Evolutionary conservation across 2,113 vertebrate species (phyloP).

Genomic region (Brachypteracias leptosomus): DNA sequence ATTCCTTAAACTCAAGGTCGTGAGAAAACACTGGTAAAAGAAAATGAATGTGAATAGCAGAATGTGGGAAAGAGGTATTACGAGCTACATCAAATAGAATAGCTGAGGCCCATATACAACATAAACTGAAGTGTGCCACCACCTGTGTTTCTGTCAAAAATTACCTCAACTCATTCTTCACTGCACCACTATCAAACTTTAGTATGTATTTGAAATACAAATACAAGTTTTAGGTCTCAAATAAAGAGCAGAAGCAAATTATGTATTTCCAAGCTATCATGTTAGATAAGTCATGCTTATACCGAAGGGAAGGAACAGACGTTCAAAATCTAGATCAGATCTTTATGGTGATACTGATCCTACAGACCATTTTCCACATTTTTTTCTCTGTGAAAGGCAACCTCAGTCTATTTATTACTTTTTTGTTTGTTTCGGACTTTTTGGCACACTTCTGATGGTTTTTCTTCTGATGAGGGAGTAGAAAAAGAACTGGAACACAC

Average conservation of each 20-base stretch:
- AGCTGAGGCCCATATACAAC: not conserved
- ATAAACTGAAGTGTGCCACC: rapidly evolving
- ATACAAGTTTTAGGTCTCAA: not conserved
- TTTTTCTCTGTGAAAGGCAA: not conserved
- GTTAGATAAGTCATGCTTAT: not conserved
- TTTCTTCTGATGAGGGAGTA: not conserved
- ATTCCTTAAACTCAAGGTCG: conserved; percentile 1
- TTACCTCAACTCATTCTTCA: not conserved
- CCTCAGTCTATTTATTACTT: not conserved
- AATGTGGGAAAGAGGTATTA: conserved; percentile 6
- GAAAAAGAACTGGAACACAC: not conserved
- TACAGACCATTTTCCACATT: not conserved
- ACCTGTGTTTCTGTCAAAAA: not conserved
- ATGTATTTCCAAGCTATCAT: not conserved
- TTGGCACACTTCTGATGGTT: not conserved
- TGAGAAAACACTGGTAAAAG: conserved; percentile 26
- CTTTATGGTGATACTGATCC: not conserved
- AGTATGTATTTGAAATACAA: not conserved
- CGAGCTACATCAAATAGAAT: not conserved
- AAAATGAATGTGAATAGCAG: conserved; percentile 8
- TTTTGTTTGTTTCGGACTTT: not conserved
- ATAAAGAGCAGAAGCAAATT: not conserved
- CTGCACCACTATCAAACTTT: not conserved
- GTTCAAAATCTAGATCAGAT: not conserved
- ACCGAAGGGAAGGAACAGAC: not conserved